Base-by-base conservation (phyloP, 1,140 invertebrate genomes). In the Drosophila jambulina region DNA sequence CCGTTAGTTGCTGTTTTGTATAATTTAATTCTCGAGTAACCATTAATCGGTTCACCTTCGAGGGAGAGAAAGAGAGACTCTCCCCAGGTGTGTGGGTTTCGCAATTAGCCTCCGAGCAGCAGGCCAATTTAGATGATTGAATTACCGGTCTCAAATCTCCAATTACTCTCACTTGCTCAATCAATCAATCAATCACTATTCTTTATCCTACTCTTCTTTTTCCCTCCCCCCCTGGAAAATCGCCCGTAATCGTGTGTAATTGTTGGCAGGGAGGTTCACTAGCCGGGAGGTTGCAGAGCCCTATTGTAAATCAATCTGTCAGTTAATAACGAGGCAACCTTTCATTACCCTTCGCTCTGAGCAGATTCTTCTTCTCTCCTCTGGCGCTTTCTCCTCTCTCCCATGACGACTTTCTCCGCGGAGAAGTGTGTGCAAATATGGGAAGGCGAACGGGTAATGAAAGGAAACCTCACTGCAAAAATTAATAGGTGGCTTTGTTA, bases 301-400 rank as follows among this genome's bases (percentile, higher is more conserved):
- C 17, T 42, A 67, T 51, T 76, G 74, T 77, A 77, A 77, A 77
- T 77, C 75, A 77, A 77, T 77, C 75, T 77, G 75, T 68, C 63
- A 48, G 62, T 77, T 77, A 76, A 77, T 77, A 77, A 77, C 46
- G 53, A 67, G 23, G 38, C 67, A 70, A 70, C 67, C 67, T 68
- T 70, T 68, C 63, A 70, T 70, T 68, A 69, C 48, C 48, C 48
- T 46, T 68, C 23, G 58, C 48, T 9, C 46, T 27, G 4, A 56
- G 60, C 62, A 54, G 65, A 51, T 27, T 19, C 64, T 29, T 9
- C 65, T 21, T 19, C 27, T 7, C 64, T 23, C 3, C 27, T 8
- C 27, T 6, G 15, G 51, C 25, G 21, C n/a, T 54, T 27, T 42
- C 49, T 10, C 46, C 21, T 13, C 19, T 21, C 45, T 5, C 15